phyloP scores from a whole-genome alignment of 2,888 invertebrate genomes.

The Machimus atricapillus region DNA sequence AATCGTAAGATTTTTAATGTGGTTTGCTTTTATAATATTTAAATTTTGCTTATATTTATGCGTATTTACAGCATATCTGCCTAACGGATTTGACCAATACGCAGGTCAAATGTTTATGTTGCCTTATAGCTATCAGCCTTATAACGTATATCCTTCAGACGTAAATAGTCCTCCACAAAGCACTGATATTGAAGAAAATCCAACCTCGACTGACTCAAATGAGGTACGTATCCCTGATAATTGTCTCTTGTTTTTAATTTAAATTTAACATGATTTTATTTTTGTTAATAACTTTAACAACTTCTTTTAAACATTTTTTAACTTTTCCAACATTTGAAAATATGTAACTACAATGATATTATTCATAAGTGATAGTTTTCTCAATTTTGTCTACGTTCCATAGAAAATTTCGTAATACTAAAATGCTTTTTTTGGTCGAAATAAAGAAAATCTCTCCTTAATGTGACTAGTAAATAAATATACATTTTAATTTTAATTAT shows the following conservation, averaged over 20 bases:
- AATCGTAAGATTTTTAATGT: slow-evolving; percentile 61
- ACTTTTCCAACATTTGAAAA: neutral
- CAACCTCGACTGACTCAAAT: slow-evolving; percentile 37
- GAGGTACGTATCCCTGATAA: slow-evolving; percentile 7
- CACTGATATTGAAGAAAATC: slow-evolving; percentile 35
- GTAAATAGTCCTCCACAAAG: slow-evolving; percentile 40
- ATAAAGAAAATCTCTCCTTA: too few relatives aligned
- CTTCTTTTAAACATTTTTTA: neutral
- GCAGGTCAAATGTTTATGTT: slow-evolving; percentile 49
- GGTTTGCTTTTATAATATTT: neutral
- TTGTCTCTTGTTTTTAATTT: neutral
- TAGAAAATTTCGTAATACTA: too few relatives aligned
- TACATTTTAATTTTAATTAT: neutral
- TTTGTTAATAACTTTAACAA: neutral
- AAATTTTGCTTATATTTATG: neutral
- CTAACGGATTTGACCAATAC: slow-evolving; percentile 49
- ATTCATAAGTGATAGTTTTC: too few relatives aligned
- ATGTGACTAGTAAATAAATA: neutral
- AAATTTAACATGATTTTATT: neutral
- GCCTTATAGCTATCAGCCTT: slow-evolving; percentile 49
- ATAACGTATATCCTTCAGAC: slow-evolving; percentile 46
- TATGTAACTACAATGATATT: too few relatives aligned
- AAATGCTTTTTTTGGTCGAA: too few relatives aligned
- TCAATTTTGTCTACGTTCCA: too few relatives aligned
- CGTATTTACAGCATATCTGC: slow-evolving; percentile 44